Conservation (phyloP, 1,140 invertebrate species). For the Batillaria attramentaria region DNA sequence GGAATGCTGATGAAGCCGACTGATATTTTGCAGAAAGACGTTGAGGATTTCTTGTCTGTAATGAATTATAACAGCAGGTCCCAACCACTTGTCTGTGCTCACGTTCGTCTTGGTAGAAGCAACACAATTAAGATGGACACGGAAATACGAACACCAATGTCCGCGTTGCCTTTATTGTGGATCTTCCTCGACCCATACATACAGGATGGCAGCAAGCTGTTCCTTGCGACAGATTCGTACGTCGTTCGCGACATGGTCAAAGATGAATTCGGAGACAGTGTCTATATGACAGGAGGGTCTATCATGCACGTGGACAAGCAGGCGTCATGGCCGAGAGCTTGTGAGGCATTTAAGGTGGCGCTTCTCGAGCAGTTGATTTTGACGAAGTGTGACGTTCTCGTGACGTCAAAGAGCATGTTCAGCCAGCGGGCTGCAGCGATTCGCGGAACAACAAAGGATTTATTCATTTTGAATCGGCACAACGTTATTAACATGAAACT, state of each 20-base stretch:
- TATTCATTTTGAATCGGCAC: neutral
- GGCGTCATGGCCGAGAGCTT: constrained; percentile 25
- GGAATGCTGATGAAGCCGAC: constrained; percentile 16
- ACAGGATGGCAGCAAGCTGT: constrained; percentile 34
- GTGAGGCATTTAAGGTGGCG: constrained; percentile 38
- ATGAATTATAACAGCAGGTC: neutral
- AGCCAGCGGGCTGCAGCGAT: constrained; percentile 25
- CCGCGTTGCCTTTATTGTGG: constrained; percentile 32
- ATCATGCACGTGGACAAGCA: constrained; percentile 48
- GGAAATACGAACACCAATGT: too few relatives aligned
- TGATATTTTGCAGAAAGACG: neutral
- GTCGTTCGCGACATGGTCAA: constrained; percentile 20
- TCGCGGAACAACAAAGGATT: constrained; percentile 13
- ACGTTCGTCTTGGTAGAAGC: constrained; percentile 50
- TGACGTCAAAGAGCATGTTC: constrained; percentile 42
- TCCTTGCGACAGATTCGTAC: constrained; percentile 45
- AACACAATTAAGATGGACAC: too few relatives aligned
- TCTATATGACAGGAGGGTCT: constrained; percentile 33
- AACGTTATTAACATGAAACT: neutral
- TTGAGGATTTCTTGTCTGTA: constrained; percentile 4
- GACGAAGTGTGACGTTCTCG: constrained; percentile 44
- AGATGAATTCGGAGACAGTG: constrained; percentile 29
- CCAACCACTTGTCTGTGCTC: constrained; percentile 41
- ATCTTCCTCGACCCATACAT: constrained; percentile 34
- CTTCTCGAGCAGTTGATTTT: constrained; percentile 49